These are phyloP conservation scores for Hypotaenidia okinawae DNA, from an alignment of 2,797 vertebrate genomes.

Conservation along the genomic window DNA sequence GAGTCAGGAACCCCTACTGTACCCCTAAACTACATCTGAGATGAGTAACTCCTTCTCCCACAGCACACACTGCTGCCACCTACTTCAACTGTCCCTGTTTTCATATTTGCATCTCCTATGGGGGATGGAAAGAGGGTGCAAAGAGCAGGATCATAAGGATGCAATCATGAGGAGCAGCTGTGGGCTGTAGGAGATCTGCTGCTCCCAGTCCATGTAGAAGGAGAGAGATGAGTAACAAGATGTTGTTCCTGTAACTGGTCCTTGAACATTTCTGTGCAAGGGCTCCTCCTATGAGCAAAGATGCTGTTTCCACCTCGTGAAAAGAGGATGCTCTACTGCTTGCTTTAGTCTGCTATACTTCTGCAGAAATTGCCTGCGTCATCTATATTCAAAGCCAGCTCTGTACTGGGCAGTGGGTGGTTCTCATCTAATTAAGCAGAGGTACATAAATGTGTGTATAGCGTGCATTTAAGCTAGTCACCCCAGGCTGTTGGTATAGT, in stretches of 20 bases:
- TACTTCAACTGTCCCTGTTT: neutral
- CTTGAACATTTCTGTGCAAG: neutral
- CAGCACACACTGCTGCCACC: neutral
- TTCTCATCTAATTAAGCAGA: neutral
- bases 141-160: neutral
- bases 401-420: neutral
- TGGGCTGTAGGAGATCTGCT: neutral
- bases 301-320: neutral
- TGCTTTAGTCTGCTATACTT: neutral
- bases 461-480: neutral
- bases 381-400: neutral
- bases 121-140: neutral
- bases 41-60: neutral
- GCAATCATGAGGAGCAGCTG: neutral
- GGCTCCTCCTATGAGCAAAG: neutral
- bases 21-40: neutral
- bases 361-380: neutral
- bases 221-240: neutral
- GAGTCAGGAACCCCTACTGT: neutral
- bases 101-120: neutral
- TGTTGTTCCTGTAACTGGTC: neutral
- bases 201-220: neutral
- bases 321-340: neutral
- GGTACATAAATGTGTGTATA: neutral
- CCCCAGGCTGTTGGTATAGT: neutral